Conservation (phyloP, 2,113 vertebrate species). For the Zapornia atra region DNA sequence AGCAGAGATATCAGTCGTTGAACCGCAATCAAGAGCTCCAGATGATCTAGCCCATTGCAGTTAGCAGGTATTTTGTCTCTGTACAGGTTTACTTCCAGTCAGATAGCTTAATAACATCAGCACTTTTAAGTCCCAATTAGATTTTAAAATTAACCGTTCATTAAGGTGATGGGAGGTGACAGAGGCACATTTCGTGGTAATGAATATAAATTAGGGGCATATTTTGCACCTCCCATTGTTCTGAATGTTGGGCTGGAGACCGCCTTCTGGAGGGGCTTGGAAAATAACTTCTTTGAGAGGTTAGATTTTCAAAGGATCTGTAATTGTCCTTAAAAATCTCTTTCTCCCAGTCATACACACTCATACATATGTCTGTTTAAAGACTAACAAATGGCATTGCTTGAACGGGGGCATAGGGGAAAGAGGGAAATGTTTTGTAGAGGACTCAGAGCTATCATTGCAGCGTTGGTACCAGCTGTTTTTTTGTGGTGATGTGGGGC, state of each 20-base stretch:
- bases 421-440: neutral
- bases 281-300: neutral
- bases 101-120: neutral
- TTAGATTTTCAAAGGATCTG: neutral
- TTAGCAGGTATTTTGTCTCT: slow-evolving; percentile 11
- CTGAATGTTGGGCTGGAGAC: neutral
- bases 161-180: neutral
- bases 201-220: neutral
- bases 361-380: neutral
- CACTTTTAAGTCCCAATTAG: slow-evolving; percentile 16
- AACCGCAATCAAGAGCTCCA: neutral
- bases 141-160: slow-evolving; percentile 13
- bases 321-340: neutral
- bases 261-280: neutral
- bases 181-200: neutral
- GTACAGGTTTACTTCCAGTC: neutral
- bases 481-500: neutral
- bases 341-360: neutral
- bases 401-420: neutral
- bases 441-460: neutral
- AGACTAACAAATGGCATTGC: neutral
- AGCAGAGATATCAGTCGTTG: neutral
- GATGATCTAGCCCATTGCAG: neutral
- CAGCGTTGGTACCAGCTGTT: neutral
- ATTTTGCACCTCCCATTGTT: neutral